phyloP scores from a whole-genome alignment of 2,888 invertebrate species.

The Periphyllus acericola region DNA sequence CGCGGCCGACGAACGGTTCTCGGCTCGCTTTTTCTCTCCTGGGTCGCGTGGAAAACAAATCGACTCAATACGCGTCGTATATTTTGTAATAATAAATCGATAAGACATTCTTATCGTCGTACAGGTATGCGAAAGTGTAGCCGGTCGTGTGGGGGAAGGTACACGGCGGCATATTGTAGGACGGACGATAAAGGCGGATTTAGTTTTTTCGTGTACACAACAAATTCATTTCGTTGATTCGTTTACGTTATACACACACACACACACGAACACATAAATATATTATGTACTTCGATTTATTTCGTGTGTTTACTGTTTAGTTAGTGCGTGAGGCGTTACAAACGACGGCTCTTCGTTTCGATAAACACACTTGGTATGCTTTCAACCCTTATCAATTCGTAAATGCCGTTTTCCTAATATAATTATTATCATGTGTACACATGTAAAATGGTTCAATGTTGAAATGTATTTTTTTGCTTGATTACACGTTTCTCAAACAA shows the following conservation, averaged over 20 bases:
- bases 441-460: too few relatives aligned
- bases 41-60: neutral
- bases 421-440: neutral
- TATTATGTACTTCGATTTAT: constrained; percentile 7
- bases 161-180: neutral
- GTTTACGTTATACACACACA: neutral
- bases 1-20: neutral
- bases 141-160: neutral
- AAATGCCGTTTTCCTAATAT: neutral
- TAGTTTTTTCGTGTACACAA: neutral
- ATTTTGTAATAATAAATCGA: neutral
- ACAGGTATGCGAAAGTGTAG: neutral
- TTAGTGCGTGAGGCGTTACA: neutral
- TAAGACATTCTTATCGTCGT: neutral
- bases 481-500: neutral
- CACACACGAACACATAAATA: neutral
- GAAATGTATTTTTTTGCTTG: neutral
- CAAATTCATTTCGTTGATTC: neutral
- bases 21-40: too few relatives aligned
- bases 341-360: neutral
- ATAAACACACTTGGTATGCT: neutral
- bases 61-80: neutral
- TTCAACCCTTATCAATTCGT: neutral
- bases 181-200: neutral
- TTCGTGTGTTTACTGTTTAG: neutral